Evolutionary conservation across 2,888 invertebrate genomes (phyloP).

Genomic region (Heliconius erato): DNA sequence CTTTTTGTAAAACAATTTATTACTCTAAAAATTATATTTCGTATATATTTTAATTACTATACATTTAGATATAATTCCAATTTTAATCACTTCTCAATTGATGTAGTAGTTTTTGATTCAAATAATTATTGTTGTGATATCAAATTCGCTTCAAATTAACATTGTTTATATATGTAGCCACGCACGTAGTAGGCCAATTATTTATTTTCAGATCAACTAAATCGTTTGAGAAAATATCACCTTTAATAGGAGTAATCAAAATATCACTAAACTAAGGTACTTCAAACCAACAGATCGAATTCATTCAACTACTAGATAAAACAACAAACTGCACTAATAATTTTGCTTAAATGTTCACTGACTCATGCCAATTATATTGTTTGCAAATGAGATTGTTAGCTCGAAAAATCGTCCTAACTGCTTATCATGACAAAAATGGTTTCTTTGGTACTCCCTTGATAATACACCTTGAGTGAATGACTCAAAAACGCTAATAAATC

Average conservation of each 20-base stretch:
- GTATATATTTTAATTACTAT: conserved; percentile 31
- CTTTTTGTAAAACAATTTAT: conserved; percentile 17
- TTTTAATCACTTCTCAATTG: conserved; percentile 28
- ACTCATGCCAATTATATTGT: conserved; percentile 41
- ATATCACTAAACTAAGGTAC: not conserved
- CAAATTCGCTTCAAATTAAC: conserved; percentile 24
- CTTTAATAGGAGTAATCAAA: not conserved
- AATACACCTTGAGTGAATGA: conserved; percentile 31
- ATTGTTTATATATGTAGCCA: conserved; percentile 9
- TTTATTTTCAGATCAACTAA: conserved; percentile 27
- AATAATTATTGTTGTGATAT: conserved; percentile 19
- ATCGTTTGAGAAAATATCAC: conserved; percentile 9
- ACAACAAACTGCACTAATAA: conserved; percentile 32
- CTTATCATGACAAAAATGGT: conserved; percentile 42
- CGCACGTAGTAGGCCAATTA: conserved; percentile 36
- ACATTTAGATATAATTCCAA: conserved; percentile 16
- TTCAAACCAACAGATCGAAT: not conserved
- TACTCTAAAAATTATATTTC: conserved; percentile 6
- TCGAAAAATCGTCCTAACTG: conserved; percentile 35
- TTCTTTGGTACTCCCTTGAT: conserved; percentile 31
- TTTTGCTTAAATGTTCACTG: conserved; percentile 29
- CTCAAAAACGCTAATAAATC: conserved; percentile 38
- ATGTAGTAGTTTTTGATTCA: conserved; percentile 25
- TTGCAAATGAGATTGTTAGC: conserved; percentile 35
- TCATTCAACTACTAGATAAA: conserved; percentile 15